Base-by-base conservation (phyloP, 2,113 vertebrate species). In the Passer domesticus region DNA sequence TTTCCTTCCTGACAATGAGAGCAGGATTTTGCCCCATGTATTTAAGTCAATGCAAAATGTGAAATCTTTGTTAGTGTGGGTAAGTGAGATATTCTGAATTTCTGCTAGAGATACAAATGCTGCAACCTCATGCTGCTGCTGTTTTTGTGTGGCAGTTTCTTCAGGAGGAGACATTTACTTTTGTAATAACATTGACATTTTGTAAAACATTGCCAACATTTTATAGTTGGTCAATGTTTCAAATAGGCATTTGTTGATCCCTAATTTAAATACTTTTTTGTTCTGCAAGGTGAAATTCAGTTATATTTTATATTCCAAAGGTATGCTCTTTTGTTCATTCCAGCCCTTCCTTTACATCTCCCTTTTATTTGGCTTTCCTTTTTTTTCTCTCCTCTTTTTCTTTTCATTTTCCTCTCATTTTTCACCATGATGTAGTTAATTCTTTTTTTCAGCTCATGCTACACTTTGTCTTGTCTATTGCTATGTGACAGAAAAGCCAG, bases 401-500 rank as follows among this genome's bases (percentile, higher is more conserved):
- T 96, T 96, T 96, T 96, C 50, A 90, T 97, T 97, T 97, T 97
- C 68, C 78, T 96, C 90, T 96, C 94, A 92, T 96, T 94, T 97
- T 96, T 97, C 95, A 95, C 95, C 89, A 92, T 96, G 90, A 95
- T 97, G 89, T 84, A 96, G 95, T 97, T 96, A 97, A 95, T 98
- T 97, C 95, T 95, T 90, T 94, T 87, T 91, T 97, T 94, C 91
- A 96, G 94, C 50, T 94, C 88, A 86, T 97, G 81, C 84, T 97
- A 96, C 94, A 96, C 95, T 97, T 97, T 97, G 95, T 97, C 94
- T 97, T 72, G 69, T 97, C 97, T 98, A 97, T 95, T 96, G 96
- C 97, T 89, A 89, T 96, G 96, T 98, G 97, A 98, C 97, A 98
- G 97, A 97, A 97, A 97, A 97, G 96, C 97, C 94, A 98, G 97